phyloP scores from a whole-genome alignment of 2,113 vertebrate genomes.

The Puntigrus tetrazona region DNA sequence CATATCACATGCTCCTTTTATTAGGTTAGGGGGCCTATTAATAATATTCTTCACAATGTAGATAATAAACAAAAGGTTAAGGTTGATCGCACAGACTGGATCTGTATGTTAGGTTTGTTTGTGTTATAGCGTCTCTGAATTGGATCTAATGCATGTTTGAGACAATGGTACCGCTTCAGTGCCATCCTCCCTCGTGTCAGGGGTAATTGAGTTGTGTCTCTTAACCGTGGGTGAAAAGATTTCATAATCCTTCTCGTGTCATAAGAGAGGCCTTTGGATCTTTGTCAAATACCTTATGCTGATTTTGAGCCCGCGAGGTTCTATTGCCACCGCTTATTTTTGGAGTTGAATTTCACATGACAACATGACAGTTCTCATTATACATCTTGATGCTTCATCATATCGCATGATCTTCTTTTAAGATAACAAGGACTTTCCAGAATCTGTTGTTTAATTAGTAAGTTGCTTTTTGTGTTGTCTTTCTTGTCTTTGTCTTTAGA shows the following conservation, averaged over 20 bases:
- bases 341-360: constrained; percentile 28
- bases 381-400: constrained; percentile 23
- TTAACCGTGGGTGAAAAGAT: constrained; percentile 22
- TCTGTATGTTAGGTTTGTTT: not conserved
- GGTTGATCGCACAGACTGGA: not conserved
- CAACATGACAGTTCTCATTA: constrained; percentile 31
- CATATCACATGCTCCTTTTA: constrained; percentile 6
- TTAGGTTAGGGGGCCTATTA: constrained; percentile 12
- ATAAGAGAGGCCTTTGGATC: constrained; percentile 32
- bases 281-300: constrained; percentile 29
- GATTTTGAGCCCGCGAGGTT: constrained; percentile 18
- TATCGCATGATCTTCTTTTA: constrained; percentile 23
- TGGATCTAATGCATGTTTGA: constrained; percentile 49
- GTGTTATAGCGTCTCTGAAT: constrained; percentile 20
- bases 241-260: constrained; percentile 37
- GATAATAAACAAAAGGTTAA: constrained; percentile 17
- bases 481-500: not conserved
- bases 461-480: not conserved
- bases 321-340: constrained; percentile 12
- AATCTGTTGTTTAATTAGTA: not conserved
- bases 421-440: not conserved
- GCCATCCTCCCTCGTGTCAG: constrained; percentile 38
- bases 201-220: constrained; percentile 22
- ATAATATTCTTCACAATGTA: constrained; percentile 13
- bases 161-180: constrained; percentile 63